Evolutionary conservation across 2,797 vertebrate species (phyloP).

Genomic region (Sebastes iracundus): DNA sequence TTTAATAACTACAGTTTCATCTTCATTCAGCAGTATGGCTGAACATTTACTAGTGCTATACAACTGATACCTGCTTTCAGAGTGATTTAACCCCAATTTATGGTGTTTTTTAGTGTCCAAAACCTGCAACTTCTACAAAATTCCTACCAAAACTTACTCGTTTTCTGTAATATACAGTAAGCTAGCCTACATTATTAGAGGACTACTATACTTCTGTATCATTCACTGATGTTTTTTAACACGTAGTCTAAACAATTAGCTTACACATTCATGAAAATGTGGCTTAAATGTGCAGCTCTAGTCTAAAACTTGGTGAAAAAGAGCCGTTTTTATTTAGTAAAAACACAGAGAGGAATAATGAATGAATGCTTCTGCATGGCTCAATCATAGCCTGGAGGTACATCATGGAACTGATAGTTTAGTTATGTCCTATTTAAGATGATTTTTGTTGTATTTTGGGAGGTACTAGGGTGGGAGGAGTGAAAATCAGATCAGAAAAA

Average conservation of each 20-base stretch:
- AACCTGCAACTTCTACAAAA: not conserved
- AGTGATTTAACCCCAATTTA: not conserved
- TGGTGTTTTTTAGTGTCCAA: not conserved
- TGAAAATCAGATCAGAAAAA: not conserved
- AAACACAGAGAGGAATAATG: not conserved
- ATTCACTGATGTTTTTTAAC: not conserved
- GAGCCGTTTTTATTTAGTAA: not conserved
- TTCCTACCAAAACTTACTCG: not conserved
- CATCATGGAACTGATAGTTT: not conserved
- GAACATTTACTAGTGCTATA: not conserved
- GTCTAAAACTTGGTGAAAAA: not conserved
- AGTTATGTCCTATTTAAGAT: not conserved
- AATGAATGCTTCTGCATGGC: not conserved
- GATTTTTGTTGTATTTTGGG: not conserved
- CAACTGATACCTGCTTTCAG: not conserved
- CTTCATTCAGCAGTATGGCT: not conserved
- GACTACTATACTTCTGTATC: not conserved
- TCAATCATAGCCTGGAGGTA: not conserved
- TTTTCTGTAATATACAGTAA: not conserved
- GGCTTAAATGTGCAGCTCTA: not conserved
- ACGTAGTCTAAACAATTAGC: not conserved
- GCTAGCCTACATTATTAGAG: not conserved
- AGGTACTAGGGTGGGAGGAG: not conserved
- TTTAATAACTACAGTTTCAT: not conserved
- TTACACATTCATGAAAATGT: not conserved